Evolutionary conservation across 2,113 vertebrate species (phyloP), one percentile per base, ranked within the genome.

Genomic region (Grallaria varia): DNA sequence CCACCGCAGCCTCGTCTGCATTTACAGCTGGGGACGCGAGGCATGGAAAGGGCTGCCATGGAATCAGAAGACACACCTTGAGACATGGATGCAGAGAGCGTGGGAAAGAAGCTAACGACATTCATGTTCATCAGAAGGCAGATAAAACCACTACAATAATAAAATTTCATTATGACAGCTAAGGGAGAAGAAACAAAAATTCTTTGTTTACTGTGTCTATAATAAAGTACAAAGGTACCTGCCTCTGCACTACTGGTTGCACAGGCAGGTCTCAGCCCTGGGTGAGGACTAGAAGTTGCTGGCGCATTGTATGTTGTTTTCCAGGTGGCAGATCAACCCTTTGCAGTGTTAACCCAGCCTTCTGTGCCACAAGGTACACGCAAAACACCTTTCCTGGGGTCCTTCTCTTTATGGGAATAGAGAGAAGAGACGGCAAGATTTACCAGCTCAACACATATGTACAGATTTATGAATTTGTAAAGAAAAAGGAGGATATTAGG

Each of bases 71-170:
- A 59, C 25, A 4, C 7, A 5, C 71, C 47, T 83, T n/a, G 63
- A 83, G 92, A 95, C 47, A 39, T 9, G 3, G 16, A 74, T 74
- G 85, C 42, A 63, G 76, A 24, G 45, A 96, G 15, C 72, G 79
- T 95, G 96, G 92, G 95, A 97, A 97, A 95, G 92, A 89, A 72
- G 83, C 89, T 95, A 96, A 93, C 39, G 3, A 93, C 92, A 91
- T 88, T 93, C 83, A 74, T n/a, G 78, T 6, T 88, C 95, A 92
- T 89, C 87, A 84, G 79, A 25, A 94, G 88, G 92, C 85, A 94
- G 93, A 95, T 96, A 94, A 93, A 95, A 96, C 86, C 95, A 96
- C 92, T 72, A 7, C 84, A 88, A 67, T 93, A 96, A 90, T 78
- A 88, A 86, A 93, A 95, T 84, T 93, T 96, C 90, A 94, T 97